Conservation (phyloP, 2,888 invertebrate species). For the Amblyjoppa fuscipennis region DNA sequence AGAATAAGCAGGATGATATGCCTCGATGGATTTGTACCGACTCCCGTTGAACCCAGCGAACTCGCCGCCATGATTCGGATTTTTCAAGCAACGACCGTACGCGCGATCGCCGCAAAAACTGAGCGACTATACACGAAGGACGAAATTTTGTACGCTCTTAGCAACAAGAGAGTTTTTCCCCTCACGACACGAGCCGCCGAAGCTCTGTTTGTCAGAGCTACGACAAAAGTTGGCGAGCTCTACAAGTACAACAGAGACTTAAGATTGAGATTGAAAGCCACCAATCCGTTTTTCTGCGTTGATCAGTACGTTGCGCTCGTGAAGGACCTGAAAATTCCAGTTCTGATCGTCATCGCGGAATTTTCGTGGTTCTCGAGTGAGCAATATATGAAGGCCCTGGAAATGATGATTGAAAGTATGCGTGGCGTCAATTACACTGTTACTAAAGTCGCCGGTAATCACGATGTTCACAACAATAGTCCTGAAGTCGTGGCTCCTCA, state of each 20-base stretch:
- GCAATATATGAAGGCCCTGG: neutral
- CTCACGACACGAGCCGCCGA: conserved; percentile 86
- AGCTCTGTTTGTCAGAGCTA: conserved; percentile 85
- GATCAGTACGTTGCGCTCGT: conserved; percentile 61
- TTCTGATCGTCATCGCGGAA: conserved; percentile 67
- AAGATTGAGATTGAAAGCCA: conserved; percentile 83
- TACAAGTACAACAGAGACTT: conserved; percentile 87
- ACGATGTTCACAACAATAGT: conserved; percentile 88
- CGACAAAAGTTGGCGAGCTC: conserved; percentile 84
- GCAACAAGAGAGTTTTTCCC: conserved; percentile 81
- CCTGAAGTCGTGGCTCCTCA: conserved; percentile 87
- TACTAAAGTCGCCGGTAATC: conserved; percentile 86
- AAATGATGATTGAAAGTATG: conserved; percentile 16
- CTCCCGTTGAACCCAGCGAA: conserved; percentile 72
- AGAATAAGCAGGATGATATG: conserved; percentile 84
- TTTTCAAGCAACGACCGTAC: conserved; percentile 83
- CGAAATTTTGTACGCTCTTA: conserved; percentile 86
- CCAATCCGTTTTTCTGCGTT: conserved; percentile 78
- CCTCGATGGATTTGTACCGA: conserved; percentile 83
- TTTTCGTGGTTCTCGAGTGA: conserved; percentile 38
- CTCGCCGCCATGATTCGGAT: conserved; percentile 78
- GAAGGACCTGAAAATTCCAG: conserved; percentile 63
- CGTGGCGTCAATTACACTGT: conserved; percentile 71
- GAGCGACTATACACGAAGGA: conserved; percentile 84
- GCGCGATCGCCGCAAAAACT: conserved; percentile 74